These are phyloP conservation scores for Troilus luridus DNA, from an alignment of 2,888 invertebrate genomes.

Conservation along the genomic window DNA sequence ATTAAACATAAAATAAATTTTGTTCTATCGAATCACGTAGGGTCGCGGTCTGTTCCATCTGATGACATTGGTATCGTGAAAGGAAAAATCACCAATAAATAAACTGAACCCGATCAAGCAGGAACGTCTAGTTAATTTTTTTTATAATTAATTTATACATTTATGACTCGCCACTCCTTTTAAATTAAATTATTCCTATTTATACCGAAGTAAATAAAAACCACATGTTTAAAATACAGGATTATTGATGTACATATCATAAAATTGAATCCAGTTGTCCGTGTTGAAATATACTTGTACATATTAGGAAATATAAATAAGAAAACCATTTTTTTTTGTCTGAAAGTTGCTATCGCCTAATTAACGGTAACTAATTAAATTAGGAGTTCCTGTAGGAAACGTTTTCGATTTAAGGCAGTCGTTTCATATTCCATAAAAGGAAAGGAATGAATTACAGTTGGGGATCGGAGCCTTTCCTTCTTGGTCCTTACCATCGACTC, in stretches of 20 bases:
- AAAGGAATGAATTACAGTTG: constrained; percentile 1
- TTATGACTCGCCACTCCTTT: not conserved
- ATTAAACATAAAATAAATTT: no score
- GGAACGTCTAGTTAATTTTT: not conserved
- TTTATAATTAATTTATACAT: not conserved
- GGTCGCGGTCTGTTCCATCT: not conserved
- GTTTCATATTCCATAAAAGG: not conserved
- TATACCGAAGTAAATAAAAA: not conserved
- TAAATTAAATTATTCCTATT: not conserved
- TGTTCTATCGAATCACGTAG: not conserved
- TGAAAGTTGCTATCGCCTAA: not conserved
- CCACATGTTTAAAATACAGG: not conserved
- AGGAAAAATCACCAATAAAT: not conserved
- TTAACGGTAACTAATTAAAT: not conserved
- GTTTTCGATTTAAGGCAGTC: not conserved
- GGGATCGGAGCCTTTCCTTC: not conserved
- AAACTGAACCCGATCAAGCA: not conserved
- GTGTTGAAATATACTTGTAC: no score
- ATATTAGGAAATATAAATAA: no score
- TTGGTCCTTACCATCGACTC: not conserved
- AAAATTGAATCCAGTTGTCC: not conserved
- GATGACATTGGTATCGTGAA: not conserved
- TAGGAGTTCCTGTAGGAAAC: not conserved
- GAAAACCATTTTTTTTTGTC: not conserved
- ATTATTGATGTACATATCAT: not conserved